phyloP scores from a whole-genome alignment of 2,888 invertebrate genomes.

The Ganaspis brasiliensis region DNA sequence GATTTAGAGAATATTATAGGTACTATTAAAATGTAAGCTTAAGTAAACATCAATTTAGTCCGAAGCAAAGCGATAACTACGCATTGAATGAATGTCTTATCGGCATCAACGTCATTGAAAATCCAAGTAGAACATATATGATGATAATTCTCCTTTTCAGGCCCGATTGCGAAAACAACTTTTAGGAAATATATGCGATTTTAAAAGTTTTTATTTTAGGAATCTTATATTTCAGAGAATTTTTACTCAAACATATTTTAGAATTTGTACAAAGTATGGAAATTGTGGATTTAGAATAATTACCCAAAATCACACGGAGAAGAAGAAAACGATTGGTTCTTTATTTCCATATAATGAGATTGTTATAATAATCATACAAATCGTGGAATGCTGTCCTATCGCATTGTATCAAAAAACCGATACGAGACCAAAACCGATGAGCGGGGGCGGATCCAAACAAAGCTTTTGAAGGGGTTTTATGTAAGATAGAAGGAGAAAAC shows the following conservation, averaged over 20 bases:
- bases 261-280: no score
- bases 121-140: conserved; percentile 18
- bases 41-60: background rate
- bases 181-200: background rate
- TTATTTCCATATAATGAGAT: no score
- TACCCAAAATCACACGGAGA: no score
- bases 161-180: background rate
- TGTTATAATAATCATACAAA: no score
- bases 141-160: conserved; percentile 18
- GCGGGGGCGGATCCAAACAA: no score
- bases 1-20: background rate
- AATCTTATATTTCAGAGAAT: background rate
- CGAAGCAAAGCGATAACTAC: background rate
- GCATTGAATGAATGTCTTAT: conserved; percentile 35
- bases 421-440: no score
- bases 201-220: background rate
- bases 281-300: no score
- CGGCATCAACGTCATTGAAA: conserved; percentile 32
- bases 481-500: no score
- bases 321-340: no score
- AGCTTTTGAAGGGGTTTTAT: no score
- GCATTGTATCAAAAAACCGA: no score
- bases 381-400: no score
- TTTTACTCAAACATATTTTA: background rate
- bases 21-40: background rate